Evolutionary conservation across 2,113 vertebrate genomes (phyloP), one percentile per base, ranked within the genome.

Genomic region (Chionis minor): DNA sequence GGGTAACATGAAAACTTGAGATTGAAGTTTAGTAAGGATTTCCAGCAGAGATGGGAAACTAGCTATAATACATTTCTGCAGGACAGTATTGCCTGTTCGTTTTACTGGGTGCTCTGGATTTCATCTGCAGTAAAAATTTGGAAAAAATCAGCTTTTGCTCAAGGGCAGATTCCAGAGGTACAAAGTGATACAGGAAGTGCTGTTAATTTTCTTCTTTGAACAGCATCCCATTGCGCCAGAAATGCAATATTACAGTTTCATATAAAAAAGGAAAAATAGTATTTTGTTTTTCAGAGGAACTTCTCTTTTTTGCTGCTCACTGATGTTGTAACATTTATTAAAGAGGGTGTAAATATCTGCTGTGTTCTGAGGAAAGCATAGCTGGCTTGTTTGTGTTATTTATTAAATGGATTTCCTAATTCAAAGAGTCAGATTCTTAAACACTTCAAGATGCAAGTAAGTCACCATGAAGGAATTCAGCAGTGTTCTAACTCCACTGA

Each of bases 31-130:
- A 47, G 27, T 51, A 59, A 78, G 21, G 56, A 58, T 8, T 59
- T 90, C 61, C 85, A 87, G 44, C n/a, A 88, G 66, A 78, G 20
- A 65, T 33, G 15, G 44, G 61, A 94, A 94, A 81, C 28, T 81
- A 69, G 49, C 69, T 55, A 15, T 44, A 78, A 59, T 51, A 69
- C 4, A 44, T 81, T 96, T 42, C 22, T 66, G 22, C 10, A 78
- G 51, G 35, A 58, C 12, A 75, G 13, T 11, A 42, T 35, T 94
- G 44, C 40, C 40, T 66, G 32, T 45, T 82, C 13, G 5, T 77
- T 92, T 74, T 87, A 16, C 58, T 95, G 22, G 32, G 42, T 72
- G 40, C 28, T 93, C 94, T 96, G 90, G 81, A 90, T 91, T 92
- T 90, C 42, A 45, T 92, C 86, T 80, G 54, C 27, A 83, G 38